Evolutionary conservation across 2,888 invertebrate species (phyloP).

Genomic region (Salpingus planirostris): DNA sequence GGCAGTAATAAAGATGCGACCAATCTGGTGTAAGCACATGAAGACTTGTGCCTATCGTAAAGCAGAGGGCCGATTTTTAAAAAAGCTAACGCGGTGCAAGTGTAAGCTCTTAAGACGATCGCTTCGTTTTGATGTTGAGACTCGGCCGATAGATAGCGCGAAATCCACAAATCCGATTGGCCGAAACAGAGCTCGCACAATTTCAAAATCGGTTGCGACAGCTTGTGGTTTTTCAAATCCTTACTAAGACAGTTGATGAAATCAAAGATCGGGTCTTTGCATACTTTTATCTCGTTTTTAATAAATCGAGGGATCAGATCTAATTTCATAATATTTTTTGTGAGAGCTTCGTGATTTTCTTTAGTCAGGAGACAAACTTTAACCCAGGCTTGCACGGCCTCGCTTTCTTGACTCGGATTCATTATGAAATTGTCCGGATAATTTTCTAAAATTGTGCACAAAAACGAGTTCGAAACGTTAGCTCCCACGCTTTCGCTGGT

Average conservation of each 20-base stretch:
- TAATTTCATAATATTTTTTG: conserved; percentile 27
- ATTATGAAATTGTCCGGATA: conserved; percentile 23
- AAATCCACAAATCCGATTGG: conserved; percentile 26
- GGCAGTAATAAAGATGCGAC: conserved; percentile 46
- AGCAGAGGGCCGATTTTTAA: conserved; percentile 23
- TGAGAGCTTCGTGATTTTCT: conserved; percentile 23
- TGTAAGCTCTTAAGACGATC: conserved; percentile 30
- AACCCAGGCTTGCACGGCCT: conserved; percentile 33
- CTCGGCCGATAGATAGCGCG: conserved; percentile 23
- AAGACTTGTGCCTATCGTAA: conserved; percentile 33
- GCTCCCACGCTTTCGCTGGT: conserved; percentile 24
- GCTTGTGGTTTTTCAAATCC: conserved; percentile 17
- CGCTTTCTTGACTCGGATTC: conserved; percentile 24
- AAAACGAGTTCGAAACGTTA: conserved; percentile 26
- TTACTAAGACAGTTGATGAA: conserved; percentile 29
- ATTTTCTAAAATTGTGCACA: conserved; percentile 25
- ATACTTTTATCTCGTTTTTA: conserved; percentile 16
- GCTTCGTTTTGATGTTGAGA: conserved; percentile 29
- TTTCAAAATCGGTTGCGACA: conserved; percentile 19
- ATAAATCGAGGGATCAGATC: conserved; percentile 22
- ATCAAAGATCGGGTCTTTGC: conserved; percentile 27
- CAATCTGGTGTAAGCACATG: conserved; percentile 45
- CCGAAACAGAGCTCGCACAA: conserved; percentile 33
- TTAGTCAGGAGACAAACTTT: conserved; percentile 30
- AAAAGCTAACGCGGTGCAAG: conserved; percentile 29